Conservation (phyloP, 2,113 vertebrate species). For the Irena cyanogastra region DNA sequence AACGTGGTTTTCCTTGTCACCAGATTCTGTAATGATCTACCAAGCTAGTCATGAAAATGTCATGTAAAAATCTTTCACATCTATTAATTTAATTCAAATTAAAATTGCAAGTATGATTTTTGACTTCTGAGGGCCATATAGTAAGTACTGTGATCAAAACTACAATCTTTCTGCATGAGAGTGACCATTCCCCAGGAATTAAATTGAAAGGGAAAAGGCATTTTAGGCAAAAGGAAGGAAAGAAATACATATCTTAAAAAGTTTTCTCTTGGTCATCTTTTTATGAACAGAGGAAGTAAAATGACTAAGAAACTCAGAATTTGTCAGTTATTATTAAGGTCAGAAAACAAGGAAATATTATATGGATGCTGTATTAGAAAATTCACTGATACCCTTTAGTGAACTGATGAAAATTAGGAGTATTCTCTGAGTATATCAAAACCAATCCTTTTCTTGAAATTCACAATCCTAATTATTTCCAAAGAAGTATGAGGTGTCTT, state of each 20-base stretch:
- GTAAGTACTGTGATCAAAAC: neutral
- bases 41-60: neutral
- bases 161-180: neutral
- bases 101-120: neutral
- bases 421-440: neutral
- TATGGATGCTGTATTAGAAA: neutral
- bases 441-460: neutral
- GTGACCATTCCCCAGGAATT: neutral
- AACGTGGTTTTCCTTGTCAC: neutral
- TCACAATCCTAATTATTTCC: neutral
- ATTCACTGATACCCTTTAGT: neutral
- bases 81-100: neutral
- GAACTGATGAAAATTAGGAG: neutral
- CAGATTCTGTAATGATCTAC: neutral
- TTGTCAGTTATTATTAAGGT: neutral
- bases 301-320: neutral
- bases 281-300: neutral
- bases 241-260: neutral
- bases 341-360: neutral
- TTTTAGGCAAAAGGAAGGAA: neutral
- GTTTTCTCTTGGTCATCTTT: neutral
- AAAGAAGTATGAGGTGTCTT: neutral
- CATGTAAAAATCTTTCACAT: neutral
- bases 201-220: neutral
- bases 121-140: neutral